Base-by-base conservation (phyloP, 2,888 invertebrate species). In the Ceramica pisi region DNA sequence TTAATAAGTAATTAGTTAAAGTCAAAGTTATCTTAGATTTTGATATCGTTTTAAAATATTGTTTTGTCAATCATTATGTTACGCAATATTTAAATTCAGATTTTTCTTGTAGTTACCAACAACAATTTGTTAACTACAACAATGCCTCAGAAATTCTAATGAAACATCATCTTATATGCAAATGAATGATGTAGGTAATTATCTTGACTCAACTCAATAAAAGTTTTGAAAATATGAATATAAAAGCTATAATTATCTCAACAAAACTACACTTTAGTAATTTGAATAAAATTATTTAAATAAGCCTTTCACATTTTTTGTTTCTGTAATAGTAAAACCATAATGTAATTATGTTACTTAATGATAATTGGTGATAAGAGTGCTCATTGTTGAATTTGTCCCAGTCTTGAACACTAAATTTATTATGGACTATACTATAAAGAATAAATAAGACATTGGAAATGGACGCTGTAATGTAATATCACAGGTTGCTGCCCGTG, bases 31-130 rank as follows among this genome's bases (percentile, higher is more conserved):
- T 1, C 4, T 10, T 38, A 4, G n/a, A n/a, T 59, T 14, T 31
- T 63, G 12, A n/a, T 31, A 7, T 23, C 0, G 23, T 0, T 14
- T 4, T 10, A 21, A 4, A 19, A 46, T 14, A 38, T 48, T 5
- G 2, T 44, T 70, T 35, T 21, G 2, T 35, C 26, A 56, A 23
- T 64, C 7, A 12, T 19, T 19, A 2, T 51, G n/a, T 57, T 57
- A 69, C 6, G 46, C 70, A 75, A 67, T 67, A 41, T 51, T 51
- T 46, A n/a, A 63, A 46, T 64, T 70, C 59, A 48, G 70, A 76
- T 44, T 61, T 21, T 74, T 41, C 8, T 57, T 31, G 6, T 16
- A 26, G 1, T 19, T 1, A 4, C 6, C 14, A 48, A 41, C 16
- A 19, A 44, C 8, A 3, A 23, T 23, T 71, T 44, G 1, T 21